Evolutionary conservation across 1,140 invertebrate genomes (phyloP), one percentile per base, ranked within the genome.

Genomic region (Meteorus sp.): DNA sequence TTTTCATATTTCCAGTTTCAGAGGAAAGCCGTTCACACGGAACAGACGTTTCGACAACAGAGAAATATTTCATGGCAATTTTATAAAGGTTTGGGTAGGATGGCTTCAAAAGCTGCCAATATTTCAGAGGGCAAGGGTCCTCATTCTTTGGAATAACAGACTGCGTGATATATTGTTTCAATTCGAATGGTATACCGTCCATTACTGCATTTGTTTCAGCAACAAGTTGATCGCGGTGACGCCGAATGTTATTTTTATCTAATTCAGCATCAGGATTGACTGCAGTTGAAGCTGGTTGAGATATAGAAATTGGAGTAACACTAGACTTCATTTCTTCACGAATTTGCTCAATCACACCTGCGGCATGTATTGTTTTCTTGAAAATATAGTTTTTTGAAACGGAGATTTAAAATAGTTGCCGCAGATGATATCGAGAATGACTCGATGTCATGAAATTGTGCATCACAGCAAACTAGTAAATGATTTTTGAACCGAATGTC

Each of bases 1-100:
- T 47, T 41, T 60, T 57, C 9, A 60, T 60, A 11, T 44, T 43
- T 6, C 57, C 68, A 29, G 73, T 68, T 63, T 75, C 68, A 11
- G 75, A 78, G 63, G 78, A 78, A 13, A 76, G 64, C 27, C 73
- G 44, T 66, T 79, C 73, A 33, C 65, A 72, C 33, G 74, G 68
- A 6, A 79, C 74, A 31, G 72, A 76, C 19, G 68, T 77, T 29
- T 64, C 74, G 20, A 76, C 70, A 20, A 73, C 63, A 7, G 66
- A 61, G 8, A 75, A 60, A 59, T 69, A 68, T 63, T 73, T 70
- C 41, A 56, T 61, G 2, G 72, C 71, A 11, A 74, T 45, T 59
- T 56, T 68, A 52, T 73, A 65, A 0, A 78, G 53, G 23, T 57
- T 65, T n/a, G 74, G 71, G 57, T 72, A 66, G 23, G 70, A 68